Base-by-base conservation (phyloP, 2,113 vertebrate species). In the Centropus unirufus region DNA sequence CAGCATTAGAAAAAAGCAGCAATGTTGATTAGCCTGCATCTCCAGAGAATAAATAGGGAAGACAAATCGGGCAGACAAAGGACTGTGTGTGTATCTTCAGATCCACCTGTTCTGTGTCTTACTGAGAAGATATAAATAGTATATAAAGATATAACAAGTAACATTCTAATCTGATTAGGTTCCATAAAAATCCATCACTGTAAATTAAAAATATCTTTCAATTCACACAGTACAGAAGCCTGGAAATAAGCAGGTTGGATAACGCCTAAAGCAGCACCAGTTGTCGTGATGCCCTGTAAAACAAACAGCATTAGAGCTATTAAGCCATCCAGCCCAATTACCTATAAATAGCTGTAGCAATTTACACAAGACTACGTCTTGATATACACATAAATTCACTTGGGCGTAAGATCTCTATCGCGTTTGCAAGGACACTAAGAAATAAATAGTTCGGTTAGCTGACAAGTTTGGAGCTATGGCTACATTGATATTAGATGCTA, bases 271-370 rank as follows among this genome's bases (percentile, higher is more conserved):
- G 81, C 69, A 93, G 29, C 77, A 84, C 12, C 29, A 72, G 36
- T 2, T 87, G 40, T 62, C 62, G 66, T 7, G 66, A 84, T 55
- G 26, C 22, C 42, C 76, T 73, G 67, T 46, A 83, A 87, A 95
- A 79, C 44, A 91, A 93, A 82, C 89, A 87, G 51, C 58, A 93
- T 62, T 69, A 91, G 91, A 87, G 27, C 77, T 92, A 30, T 74
- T 75, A 84, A 93, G 32, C 40, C 75, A 69, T 24, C 55, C 70
- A 87, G 66, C 23, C 49, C 83, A 94, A 57, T 54, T 87, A 82
- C 47, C 58, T 89, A 67, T 36, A 89, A 92, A 93, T 61, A 91
- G 49, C 29, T 6, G 8, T 11, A 90, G 66, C 70, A 92, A 76
- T 80, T 90, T 93, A 61, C 74, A 52, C 3, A 2, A 93, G 63